A percentile compares a stretch with the other conserved stretches of the same genome.
Conservation (phyloP, 2,113 vertebrate genomes). For the Trogon melanurus region DNA sequence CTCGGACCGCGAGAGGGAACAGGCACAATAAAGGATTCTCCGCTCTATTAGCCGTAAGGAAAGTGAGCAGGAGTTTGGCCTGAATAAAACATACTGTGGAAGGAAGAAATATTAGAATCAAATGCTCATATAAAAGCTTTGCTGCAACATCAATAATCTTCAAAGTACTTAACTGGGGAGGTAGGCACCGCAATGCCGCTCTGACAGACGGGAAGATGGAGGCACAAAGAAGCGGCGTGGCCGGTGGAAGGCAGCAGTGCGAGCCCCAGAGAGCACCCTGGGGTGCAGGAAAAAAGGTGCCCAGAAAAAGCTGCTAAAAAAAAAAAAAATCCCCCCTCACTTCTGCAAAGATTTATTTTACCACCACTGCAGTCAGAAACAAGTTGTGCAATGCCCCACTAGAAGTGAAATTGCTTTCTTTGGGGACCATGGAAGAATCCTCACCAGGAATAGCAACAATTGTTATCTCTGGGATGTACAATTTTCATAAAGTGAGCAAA, state of each 20-base stretch:
- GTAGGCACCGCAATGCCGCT: not conserved
- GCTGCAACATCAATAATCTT: constrained; percentile 62
- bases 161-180: constrained; percentile 33
- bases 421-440: not conserved
- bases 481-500: not conserved
- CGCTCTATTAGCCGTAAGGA: not conserved
- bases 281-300: not conserved
- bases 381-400: accelerated
- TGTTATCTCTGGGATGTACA: not conserved
- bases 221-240: not conserved
- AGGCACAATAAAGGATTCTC: not conserved
- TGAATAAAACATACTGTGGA: constrained; percentile 58
- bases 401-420: not conserved
- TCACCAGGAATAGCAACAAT: not conserved
- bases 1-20: not conserved
- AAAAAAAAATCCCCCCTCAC: not conserved
- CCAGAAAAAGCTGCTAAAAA: not conserved
- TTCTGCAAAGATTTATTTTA: not conserved
- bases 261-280: not conserved
- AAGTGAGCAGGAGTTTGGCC: not conserved
- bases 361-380: not conserved
- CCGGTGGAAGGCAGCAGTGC: not conserved
- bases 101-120: constrained; percentile 55
- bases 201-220: constrained; percentile 3
- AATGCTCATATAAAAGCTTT: constrained; percentile 55